Base-by-base conservation (phyloP, 2,113 vertebrate genomes). In the Brachyhypopomus occidentalis region DNA sequence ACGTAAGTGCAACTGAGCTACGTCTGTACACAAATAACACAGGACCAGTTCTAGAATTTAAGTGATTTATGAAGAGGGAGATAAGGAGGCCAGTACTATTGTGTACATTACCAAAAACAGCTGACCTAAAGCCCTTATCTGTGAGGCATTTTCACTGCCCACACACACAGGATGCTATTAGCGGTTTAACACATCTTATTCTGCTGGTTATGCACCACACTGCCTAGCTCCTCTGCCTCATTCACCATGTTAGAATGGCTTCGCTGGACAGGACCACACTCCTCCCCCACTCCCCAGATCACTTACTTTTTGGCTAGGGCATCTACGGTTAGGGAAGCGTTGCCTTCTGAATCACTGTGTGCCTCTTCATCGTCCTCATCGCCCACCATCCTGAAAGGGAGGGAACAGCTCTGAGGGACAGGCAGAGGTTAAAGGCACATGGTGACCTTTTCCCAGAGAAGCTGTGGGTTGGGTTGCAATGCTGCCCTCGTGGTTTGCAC, bases 281-380 rank as follows among this genome's bases (percentile, higher is more conserved):
- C 11, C 45, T 14, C 12, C 45, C 45, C 45, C 41, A 41, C 41
- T n/a, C 19, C 11, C 71, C 14, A 30, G 34, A 84, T 52, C 19
- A 71, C 97, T 96, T 94, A 99, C 98, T 98, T 99, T 86, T 94
- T 92, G 80, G 95, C 94, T 83, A 99, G 90, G 83, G 95, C 89
- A 45, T 97, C 96, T 52, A 94, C 94, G 58, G 88, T 91, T 60
- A 95, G 87, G n/a, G 90, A 92, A 80, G 94, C 88, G 4, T 91
- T 94, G 72, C 86, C 72, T 9, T 99, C 97, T 0, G 96, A 93
- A 85, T 99, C 97, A 71, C 97, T 99, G 80, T 93, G 91, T 45
- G 92, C 93, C 58, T 96, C 96, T 23, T 99, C 98, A 63, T 98
- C 97, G 4, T 96, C 95, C 0, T 94, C 94, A 3, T 96, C 97